Percentiles rank a stretch among this genome's conserved stretches.
These are phyloP conservation scores for Agapornis canus DNA, from an alignment of 2,797 vertebrate species.

Conservation along the genomic window DNA sequence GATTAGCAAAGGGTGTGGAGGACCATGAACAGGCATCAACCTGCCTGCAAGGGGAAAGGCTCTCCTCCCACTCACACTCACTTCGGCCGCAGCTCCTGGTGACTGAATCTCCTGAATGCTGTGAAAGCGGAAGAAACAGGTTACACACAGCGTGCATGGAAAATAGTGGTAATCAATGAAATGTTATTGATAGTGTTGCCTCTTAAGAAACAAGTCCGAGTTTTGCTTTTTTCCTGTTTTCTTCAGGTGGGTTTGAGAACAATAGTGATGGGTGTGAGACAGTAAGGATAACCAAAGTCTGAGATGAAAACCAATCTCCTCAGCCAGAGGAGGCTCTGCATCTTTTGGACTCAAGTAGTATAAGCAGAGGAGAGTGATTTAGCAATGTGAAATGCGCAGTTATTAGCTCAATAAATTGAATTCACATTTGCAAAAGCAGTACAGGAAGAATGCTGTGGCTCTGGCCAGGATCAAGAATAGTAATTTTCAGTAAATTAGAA, in stretches of 20 bases:
- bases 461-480: not conserved
- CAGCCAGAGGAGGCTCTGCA: not conserved
- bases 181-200: not conserved
- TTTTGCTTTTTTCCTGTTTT: not conserved
- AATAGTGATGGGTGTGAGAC: not conserved
- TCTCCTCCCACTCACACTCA: not conserved
- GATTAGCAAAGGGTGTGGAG: not conserved
- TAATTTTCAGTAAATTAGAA: not conserved
- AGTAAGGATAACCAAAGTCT: not conserved
- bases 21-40: not conserved
- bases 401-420: not conserved
- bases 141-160: not conserved
- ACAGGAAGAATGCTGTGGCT: not conserved
- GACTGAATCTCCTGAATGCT: not conserved
- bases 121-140: not conserved
- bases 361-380: not conserved
- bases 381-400: not conserved
- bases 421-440: not conserved
- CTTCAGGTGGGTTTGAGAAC: not conserved
- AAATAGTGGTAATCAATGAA: not conserved
- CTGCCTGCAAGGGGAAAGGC: not conserved
- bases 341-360: not conserved
- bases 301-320: not conserved
- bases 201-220: not conserved
- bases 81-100: not conserved